Percentiles rank a stretch among this genome's conserved stretches.
phyloP scores from a whole-genome alignment of 2,888 invertebrate genomes.

The Tetanocera ferruginea region DNA sequence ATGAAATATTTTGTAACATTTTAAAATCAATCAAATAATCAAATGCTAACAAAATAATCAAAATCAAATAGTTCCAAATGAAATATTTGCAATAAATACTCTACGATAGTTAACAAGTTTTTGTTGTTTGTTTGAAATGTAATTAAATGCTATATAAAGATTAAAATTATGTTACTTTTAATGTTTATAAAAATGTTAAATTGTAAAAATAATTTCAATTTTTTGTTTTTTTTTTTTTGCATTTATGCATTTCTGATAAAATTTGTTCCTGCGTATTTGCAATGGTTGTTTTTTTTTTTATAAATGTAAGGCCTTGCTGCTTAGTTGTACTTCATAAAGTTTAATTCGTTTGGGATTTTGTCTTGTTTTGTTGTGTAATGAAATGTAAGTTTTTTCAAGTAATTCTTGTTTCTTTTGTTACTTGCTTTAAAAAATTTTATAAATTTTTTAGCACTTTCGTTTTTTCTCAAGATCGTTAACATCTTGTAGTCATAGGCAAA shows the following conservation, averaged over 20 bases:
- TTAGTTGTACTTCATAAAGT: slow-evolving; percentile 25
- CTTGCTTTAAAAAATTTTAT: not conserved
- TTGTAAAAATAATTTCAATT: slow-evolving; percentile 17
- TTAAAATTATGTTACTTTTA: not conserved
- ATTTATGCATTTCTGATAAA: not conserved
- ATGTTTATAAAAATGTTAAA: slow-evolving; percentile 14
- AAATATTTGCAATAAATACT: not conserved
- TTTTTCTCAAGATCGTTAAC: not conserved
- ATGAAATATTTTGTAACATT: slow-evolving; percentile 7
- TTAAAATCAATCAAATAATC: not conserved
- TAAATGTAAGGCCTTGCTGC: slow-evolving; percentile 31
- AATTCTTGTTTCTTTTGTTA: not conserved
- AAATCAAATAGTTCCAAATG: not conserved
- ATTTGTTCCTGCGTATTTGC: not conserved
- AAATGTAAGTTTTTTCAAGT: not conserved
- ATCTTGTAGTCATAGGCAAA: not conserved
- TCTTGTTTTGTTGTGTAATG: not conserved
- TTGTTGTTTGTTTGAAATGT: slow-evolving; percentile 9
- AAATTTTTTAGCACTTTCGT: not conserved
- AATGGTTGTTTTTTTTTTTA: slow-evolving; percentile 2
- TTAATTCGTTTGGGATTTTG: slow-evolving; percentile 29
- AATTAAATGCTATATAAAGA: slow-evolving; percentile 19
- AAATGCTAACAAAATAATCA: not conserved
- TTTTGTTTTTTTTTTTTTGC: slow-evolving; percentile 9
- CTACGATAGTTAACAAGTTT: not conserved